These are phyloP conservation scores for Micoletzkya japonica DNA, from an alignment of 2,888 invertebrate genomes.

Conservation along the genomic window DNA sequence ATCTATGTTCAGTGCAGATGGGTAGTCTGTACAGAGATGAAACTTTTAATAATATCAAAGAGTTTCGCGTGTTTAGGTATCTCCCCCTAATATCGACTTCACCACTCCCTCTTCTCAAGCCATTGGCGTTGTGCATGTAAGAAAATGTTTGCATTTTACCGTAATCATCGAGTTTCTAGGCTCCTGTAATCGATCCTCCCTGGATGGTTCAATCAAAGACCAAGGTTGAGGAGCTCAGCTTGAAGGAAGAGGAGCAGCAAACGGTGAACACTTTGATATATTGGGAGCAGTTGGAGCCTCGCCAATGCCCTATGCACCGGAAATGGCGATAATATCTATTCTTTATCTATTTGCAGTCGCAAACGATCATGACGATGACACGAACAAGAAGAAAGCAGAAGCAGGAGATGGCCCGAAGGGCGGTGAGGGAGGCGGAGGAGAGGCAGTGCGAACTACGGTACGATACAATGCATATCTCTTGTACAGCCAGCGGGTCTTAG, in stretches of 20 bases:
- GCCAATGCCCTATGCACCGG: neutral
- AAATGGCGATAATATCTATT: neutral
- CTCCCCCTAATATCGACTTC: constrained; percentile 98
- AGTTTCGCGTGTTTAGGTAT: constrained; percentile 69
- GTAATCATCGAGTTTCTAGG: constrained; percentile 26
- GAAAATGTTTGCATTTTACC: constrained; percentile 31
- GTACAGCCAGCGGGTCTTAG: neutral
- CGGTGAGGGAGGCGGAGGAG: constrained; percentile 91
- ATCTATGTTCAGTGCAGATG: neutral
- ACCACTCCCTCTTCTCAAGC: constrained; percentile 96
- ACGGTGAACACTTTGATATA: too few species aligned
- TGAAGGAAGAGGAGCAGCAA: constrained; percentile 84
- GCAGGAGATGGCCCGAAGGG: constrained; percentile 89
- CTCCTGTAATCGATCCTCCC: constrained; percentile 78
- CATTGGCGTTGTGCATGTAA: constrained; percentile 79
- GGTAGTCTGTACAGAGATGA: neutral
- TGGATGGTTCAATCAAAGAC: constrained; percentile 98
- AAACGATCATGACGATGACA: constrained; percentile 83
- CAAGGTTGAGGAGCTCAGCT: constrained; percentile 96
- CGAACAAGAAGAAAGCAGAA: constrained; percentile 98
- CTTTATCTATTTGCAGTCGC: constrained; percentile 46
- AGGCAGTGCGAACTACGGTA: constrained; percentile 68
- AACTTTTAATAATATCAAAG: neutral
- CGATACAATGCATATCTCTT: too few species aligned
- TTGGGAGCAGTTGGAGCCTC: too few species aligned